Evolutionary conservation across 2,888 invertebrate genomes (phyloP), one percentile per base, ranked within the genome.

Genomic region (Molorchus minor): DNA sequence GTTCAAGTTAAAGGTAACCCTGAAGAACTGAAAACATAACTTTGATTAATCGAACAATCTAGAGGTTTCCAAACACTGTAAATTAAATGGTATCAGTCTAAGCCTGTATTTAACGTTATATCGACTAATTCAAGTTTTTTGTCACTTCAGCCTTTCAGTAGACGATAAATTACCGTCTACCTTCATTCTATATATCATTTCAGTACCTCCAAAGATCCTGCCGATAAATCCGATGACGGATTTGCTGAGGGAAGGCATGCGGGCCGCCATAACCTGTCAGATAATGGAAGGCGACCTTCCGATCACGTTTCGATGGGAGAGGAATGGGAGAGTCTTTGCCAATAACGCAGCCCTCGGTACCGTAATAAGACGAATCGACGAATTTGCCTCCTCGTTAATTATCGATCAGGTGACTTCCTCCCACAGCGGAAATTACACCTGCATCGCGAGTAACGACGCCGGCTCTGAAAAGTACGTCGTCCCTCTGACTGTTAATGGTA

Each of bases 281-380:
- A 92, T 94, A 78, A 86, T 94, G 77, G 93, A 94, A 82, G 95
- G 96, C 16, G 96, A 96, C 83, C 86, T 94, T 72, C 96, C 96
- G 44, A 90, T 96, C 71, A 90, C 90, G 68, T 93, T 96, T 82
- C 87, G 90, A 52, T 97, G 96, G 96, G 92, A 93, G 76, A 90
- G 94, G 80, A 92, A 96, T 79, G 92, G 90, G 43, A 90, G 90
- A 76, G 65, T 66, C 3, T 87, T 93, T 70, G 74, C 78, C 29
- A 80, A 79, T 67, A 79, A 79, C 61, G 75, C 77, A 21, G 76
- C 76, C 15, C 70, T 84, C 36, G 86, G 86, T 67, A 84, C 86
- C 1, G 80, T 84, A 17, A 80, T 82, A 33, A 82, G 86, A 45
- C 84, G 90, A 54, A 84, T 90, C 78, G 94, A 94, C 78, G 93